Evolutionary conservation across 1,140 invertebrate species (phyloP).

Genomic region (Caenorhabditis remanei): DNA sequence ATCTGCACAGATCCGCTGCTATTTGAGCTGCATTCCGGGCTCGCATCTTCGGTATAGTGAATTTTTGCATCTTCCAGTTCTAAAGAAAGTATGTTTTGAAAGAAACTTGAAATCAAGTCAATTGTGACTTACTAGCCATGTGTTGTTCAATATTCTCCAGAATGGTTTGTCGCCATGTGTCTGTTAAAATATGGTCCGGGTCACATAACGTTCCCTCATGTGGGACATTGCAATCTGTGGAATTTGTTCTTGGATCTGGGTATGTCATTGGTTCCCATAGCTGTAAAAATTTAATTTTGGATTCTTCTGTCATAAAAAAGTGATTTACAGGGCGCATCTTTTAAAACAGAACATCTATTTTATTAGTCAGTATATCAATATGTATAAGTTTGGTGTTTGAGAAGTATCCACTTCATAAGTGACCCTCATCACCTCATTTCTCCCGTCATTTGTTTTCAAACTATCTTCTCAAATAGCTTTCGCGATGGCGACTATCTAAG

Average conservation of each 20-base stretch:
- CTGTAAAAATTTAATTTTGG: neutral
- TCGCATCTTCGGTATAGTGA: constrained; percentile 43
- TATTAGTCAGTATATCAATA: neutral
- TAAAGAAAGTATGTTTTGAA: neutral
- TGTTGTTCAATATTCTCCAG: constrained; percentile 44
- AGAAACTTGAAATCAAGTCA: neutral
- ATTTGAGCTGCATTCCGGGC: constrained; percentile 42
- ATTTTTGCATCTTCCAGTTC: constrained; percentile 52
- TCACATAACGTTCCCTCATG: constrained; percentile 54
- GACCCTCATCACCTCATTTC: neutral
- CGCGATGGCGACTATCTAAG: neutral
- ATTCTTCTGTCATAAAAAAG: too few species aligned
- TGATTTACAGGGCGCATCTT: too few species aligned
- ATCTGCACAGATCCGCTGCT: constrained; percentile 50
- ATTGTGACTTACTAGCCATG: constrained; percentile 38
- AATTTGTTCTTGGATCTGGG: constrained; percentile 60
- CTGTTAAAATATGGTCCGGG: constrained; percentile 62
- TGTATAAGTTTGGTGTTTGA: neutral
- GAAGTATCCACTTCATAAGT: constrained; percentile 46
- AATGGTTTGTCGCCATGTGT: constrained; percentile 60
- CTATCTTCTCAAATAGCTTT: neutral
- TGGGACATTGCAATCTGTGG: constrained; percentile 58
- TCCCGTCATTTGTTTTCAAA: constrained; percentile 40
- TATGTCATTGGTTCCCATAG: constrained; percentile 53
- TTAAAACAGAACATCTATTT: neutral